These are phyloP conservation scores for Hemiscyllium ocellatum DNA, from an alignment of 2,113 vertebrate species.

Conservation along the genomic window DNA sequence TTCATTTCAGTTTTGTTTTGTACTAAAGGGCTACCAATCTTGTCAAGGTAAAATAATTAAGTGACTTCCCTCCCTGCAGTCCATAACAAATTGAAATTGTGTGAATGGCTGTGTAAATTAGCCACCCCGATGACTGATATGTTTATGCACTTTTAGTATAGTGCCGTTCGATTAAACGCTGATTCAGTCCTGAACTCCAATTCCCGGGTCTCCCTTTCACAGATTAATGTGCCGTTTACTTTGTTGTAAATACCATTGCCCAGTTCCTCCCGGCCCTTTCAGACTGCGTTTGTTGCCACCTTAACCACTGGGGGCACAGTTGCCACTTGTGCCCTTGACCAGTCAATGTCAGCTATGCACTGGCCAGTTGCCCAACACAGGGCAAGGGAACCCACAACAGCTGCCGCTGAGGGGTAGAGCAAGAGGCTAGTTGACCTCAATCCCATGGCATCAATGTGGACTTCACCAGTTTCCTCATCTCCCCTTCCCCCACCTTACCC, in stretches of 20 bases:
- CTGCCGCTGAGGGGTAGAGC: too few relatives aligned
- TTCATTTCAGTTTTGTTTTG: not conserved
- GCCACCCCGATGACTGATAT: not conserved
- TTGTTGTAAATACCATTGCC: too few relatives aligned
- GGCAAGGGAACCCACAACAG: too few relatives aligned
- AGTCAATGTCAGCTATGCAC: too few relatives aligned
- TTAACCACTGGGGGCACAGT: too few relatives aligned
- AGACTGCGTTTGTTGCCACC: not conserved
- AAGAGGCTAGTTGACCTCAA: too few relatives aligned
- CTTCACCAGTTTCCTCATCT: too few relatives aligned
- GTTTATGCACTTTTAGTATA: not conserved
- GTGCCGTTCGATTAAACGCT: not conserved
- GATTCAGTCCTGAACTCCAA: not conserved
- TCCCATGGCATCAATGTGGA: too few relatives aligned
- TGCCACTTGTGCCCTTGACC: too few relatives aligned
- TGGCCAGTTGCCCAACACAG: too few relatives aligned
- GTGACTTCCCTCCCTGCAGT: not conserved
- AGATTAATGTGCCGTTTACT: not conserved
- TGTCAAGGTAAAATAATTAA: slow-evolving; percentile 2
- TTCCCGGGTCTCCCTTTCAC: not conserved
- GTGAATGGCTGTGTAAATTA: not conserved
- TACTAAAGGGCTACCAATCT: not conserved
- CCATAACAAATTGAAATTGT: not conserved
- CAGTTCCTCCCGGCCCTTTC: not conserved
- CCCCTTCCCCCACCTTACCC: too few relatives aligned